phyloP scores from a whole-genome alignment of 2,888 invertebrate species.

The Mesochorus sp. region DNA sequence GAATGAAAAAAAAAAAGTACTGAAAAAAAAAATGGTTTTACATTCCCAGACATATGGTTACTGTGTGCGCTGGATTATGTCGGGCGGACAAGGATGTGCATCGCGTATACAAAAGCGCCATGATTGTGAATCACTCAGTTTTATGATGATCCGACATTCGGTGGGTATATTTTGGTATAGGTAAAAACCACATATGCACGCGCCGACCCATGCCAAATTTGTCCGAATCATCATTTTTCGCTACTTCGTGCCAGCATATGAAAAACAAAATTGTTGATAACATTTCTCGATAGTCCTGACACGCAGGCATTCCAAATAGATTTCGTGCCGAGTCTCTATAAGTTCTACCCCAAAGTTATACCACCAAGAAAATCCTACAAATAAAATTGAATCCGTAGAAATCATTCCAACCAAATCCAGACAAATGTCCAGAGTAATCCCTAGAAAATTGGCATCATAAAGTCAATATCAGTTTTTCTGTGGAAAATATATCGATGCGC shows the following conservation, averaged over 20 bases:
- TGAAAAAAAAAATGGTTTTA: not conserved
- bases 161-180: conserved; percentile 2
- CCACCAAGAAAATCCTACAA: not conserved
- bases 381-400: not conserved
- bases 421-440: conserved; percentile 20
- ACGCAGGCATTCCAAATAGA: no score
- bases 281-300: not conserved
- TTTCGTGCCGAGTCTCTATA: no score
- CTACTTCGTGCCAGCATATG: not conserved
- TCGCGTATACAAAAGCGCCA: conserved; percentile 27
- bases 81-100: conserved; percentile 18
- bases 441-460: conserved; percentile 34
- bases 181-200: conserved; percentile 1
- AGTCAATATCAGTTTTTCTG: conserved; percentile 20
- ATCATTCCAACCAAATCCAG: conserved; percentile 21
- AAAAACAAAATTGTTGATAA: not conserved
- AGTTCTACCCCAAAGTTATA: no score
- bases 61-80: conserved; percentile 37
- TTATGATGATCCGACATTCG: conserved; percentile 62
- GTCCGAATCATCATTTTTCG: not conserved
- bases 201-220: no score
- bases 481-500: conserved; percentile 49
- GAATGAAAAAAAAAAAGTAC: no score
- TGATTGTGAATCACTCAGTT: conserved; percentile 59
- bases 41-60: conserved; percentile 24